phyloP scores from a whole-genome alignment of 2,797 vertebrate genomes.

The Oreochromis mossambicus region DNA sequence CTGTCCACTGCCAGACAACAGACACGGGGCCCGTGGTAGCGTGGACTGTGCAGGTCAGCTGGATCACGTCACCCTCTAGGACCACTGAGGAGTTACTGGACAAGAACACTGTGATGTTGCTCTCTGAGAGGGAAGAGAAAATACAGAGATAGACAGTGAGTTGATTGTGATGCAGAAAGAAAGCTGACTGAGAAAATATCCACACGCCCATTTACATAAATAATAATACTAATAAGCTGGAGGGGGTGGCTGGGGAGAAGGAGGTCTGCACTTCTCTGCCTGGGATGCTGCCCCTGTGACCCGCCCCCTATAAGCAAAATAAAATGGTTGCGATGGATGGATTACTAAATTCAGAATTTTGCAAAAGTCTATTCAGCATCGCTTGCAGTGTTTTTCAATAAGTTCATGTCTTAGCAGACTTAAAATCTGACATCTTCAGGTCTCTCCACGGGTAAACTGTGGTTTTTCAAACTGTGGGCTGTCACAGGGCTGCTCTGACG shows the following conservation, averaged over 20 bases:
- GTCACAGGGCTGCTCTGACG: not conserved
- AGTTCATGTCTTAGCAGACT: not conserved
- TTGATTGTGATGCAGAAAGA: not conserved
- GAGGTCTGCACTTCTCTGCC: not conserved
- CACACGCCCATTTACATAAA: not conserved
- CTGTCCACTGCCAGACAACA: constrained; percentile 84
- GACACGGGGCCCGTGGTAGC: constrained; percentile 81
- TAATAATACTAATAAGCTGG: not conserved
- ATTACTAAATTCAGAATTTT: not conserved
- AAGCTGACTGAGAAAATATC: not conserved
- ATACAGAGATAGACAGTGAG: not conserved
- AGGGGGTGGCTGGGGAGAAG: not conserved
- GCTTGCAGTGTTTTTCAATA: not conserved
- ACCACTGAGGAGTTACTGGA: constrained; percentile 85
- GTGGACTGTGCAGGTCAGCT: constrained; percentile 83
- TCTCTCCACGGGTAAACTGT: not conserved
- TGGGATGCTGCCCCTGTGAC: not conserved
- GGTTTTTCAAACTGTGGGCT: not conserved
- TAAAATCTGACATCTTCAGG: not conserved
- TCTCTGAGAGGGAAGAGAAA: constrained; percentile 72
- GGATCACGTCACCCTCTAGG: constrained; percentile 87
- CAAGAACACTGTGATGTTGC: constrained; percentile 89
- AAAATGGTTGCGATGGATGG: not conserved
- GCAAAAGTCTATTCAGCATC: not conserved
- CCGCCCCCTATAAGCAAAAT: not conserved